phyloP scores from a whole-genome alignment of 1,140 invertebrate genomes.

The Drosophila mauritiana region DNA sequence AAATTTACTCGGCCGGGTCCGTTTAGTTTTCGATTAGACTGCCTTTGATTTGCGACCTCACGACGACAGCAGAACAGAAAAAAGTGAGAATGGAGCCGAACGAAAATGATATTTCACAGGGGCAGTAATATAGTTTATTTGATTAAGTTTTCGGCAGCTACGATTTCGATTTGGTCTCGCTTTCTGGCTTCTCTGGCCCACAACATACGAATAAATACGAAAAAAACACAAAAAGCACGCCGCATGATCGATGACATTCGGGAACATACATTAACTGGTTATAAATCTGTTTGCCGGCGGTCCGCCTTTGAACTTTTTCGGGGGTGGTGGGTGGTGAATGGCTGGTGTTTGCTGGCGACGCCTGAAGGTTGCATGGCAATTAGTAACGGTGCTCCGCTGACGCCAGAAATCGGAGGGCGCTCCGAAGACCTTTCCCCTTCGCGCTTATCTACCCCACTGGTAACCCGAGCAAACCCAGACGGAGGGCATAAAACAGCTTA shows the following conservation, averaged over 20 bases:
- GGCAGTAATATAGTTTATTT: slow-evolving; percentile 76
- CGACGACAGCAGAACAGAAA: slow-evolving; percentile 54
- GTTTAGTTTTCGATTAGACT: slow-evolving; percentile 82
- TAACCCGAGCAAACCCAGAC: slow-evolving; percentile 36
- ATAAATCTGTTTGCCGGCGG: slow-evolving; percentile 73
- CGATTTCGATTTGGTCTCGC: slow-evolving; percentile 11
- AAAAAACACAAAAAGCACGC: slow-evolving; percentile 72
- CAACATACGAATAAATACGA: slow-evolving; percentile 40
- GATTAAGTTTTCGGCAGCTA: slow-evolving; percentile 70
- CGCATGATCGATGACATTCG: slow-evolving; percentile 78
- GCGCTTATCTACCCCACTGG: background rate
- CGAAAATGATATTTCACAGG: slow-evolving; percentile 70
- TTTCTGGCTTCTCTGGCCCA: slow-evolving; percentile 22
- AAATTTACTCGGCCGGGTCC: slow-evolving; percentile 72
- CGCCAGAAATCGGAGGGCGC: slow-evolving; percentile 26
- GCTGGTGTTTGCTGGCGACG: slow-evolving; percentile 45
- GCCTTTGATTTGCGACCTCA: slow-evolving; percentile 78
- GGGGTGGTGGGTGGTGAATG: slow-evolving; percentile 21
- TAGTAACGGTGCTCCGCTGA: slow-evolving; percentile 57
- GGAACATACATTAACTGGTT: slow-evolving; percentile 80
- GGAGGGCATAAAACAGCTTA: slow-evolving; percentile 33
- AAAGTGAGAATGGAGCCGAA: slow-evolving; percentile 19
- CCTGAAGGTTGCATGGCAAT: slow-evolving; percentile 81
- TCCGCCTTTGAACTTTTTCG: slow-evolving; percentile 55
- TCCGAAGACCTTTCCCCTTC: slow-evolving; percentile 29